phyloP scores from a whole-genome alignment of 2,113 vertebrate species.

The Caretta caretta region DNA sequence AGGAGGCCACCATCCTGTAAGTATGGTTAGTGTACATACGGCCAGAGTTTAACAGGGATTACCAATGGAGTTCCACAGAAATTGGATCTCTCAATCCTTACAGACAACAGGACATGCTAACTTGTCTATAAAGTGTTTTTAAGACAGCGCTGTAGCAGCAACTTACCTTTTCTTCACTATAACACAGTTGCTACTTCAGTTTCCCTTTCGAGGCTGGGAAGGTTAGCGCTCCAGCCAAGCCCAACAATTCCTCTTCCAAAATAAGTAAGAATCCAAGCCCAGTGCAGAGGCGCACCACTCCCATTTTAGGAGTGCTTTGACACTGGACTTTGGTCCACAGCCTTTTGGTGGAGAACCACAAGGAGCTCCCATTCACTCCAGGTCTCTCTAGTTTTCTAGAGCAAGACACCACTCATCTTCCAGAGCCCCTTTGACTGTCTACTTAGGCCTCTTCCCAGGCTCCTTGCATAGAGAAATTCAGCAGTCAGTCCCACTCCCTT shows the following conservation, averaged over 20 bases:
- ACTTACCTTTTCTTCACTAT: background rate
- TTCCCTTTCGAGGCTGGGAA: background rate
- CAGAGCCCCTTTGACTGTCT: background rate
- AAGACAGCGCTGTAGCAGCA: background rate
- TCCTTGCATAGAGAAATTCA: background rate
- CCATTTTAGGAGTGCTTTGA: background rate
- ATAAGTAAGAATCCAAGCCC: background rate
- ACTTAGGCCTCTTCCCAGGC: background rate
- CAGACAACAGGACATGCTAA: background rate
- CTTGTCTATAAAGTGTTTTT: background rate
- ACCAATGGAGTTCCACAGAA: background rate
- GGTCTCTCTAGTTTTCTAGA: background rate
- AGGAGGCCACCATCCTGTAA: too few species aligned
- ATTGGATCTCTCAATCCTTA: background rate
- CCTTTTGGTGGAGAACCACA: background rate
- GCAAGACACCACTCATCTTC: background rate
- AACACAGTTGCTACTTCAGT: background rate
- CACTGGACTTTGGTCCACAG: background rate
- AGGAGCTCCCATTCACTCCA: background rate
- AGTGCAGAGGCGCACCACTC: background rate
- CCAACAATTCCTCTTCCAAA: rapidly evolving
- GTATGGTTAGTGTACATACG: too few species aligned
- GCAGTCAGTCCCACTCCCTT: background rate
- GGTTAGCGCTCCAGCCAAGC: background rate
- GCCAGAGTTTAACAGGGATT: background rate